Evolutionary conservation across 1,140 invertebrate species (phyloP).

Genomic region (Leucophenga varia): DNA sequence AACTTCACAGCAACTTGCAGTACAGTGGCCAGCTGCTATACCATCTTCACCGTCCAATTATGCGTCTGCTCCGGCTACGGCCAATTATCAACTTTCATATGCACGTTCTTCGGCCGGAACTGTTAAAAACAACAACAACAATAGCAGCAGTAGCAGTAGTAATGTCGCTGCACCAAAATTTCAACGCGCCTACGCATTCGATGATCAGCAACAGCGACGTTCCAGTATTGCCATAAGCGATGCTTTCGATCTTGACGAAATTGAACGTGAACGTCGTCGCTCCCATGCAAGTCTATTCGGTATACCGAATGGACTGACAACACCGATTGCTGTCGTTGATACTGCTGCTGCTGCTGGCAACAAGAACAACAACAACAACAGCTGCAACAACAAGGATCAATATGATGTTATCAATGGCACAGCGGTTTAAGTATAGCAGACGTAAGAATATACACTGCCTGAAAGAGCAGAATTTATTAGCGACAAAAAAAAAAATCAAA

Average conservation of each 20-base stretch:
- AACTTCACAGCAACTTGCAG: constrained; percentile 8
- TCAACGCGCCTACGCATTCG: constrained; percentile 44
- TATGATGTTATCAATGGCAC: constrained; percentile 51
- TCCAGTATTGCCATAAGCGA: constrained; percentile 29
- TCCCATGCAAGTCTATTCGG: constrained; percentile 52
- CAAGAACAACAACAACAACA: constrained; percentile 5
- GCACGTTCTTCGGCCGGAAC: too few relatives aligned
- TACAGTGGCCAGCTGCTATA: constrained; percentile 52
- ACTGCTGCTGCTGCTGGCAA: not conserved
- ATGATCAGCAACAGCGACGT: constrained; percentile 38
- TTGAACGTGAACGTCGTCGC: constrained; percentile 46
- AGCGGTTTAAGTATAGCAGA: constrained; percentile 30
- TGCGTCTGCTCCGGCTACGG: constrained; percentile 3
- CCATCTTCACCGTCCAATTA: constrained; percentile 49
- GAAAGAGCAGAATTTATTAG: not conserved
- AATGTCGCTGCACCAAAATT: constrained; percentile 27
- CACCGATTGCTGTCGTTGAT: not conserved
- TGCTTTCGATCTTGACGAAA: constrained; percentile 48
- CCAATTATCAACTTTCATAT: constrained; percentile 16
- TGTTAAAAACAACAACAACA: too few relatives aligned
- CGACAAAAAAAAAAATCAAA: not conserved
- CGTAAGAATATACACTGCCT: constrained; percentile 1
- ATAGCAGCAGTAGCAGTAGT: constrained; percentile 3
- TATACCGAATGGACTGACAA: constrained; percentile 2
- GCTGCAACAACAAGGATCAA: constrained; percentile 21